These are phyloP conservation scores for Istiophorus platypterus DNA, from an alignment of 2,113 vertebrate genomes.

Conservation along the genomic window DNA sequence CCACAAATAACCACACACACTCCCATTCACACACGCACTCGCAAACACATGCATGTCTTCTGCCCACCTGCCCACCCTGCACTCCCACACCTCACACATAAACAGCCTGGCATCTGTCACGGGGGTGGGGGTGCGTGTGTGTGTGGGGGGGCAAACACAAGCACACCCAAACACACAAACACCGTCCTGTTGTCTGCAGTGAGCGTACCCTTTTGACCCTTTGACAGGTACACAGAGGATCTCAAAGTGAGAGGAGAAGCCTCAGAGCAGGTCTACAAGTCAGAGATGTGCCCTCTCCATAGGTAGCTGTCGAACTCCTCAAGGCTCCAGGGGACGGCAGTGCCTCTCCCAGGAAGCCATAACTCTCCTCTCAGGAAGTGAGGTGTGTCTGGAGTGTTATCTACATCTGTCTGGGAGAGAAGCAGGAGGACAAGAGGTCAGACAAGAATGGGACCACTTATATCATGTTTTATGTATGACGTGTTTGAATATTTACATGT, in stretches of 20 bases:
- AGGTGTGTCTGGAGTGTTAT: constrained; percentile 81
- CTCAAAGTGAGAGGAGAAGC: constrained; percentile 78
- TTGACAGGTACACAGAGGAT: constrained; percentile 84
- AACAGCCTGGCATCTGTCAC: constrained; percentile 83
- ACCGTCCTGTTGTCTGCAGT: constrained; percentile 70
- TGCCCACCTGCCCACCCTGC: constrained; percentile 69
- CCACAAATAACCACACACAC: constrained; percentile 40
- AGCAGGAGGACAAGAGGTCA: constrained; percentile 81
- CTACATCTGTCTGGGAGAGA: constrained; percentile 80
- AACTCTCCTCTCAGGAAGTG: constrained; percentile 82
- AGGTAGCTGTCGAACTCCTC: constrained; percentile 81
- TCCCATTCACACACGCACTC: constrained; percentile 54
- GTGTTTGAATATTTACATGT: constrained; percentile 81
- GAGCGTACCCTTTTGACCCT: constrained; percentile 78
- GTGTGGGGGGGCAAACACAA: constrained; percentile 38
- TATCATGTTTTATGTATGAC: constrained; percentile 85
- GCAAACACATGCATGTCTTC: constrained; percentile 52
- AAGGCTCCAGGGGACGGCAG: constrained; percentile 71
- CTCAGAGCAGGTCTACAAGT: constrained; percentile 80
- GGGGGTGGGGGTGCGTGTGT: constrained; percentile 43
- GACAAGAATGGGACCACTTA: constrained; percentile 77
- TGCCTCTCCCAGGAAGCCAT: constrained; percentile 82
- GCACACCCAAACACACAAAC: constrained; percentile 60
- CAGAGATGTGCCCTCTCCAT: constrained; percentile 80
- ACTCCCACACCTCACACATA: constrained; percentile 71